Evolutionary conservation across 2,113 vertebrate genomes (phyloP), one percentile per base, ranked within the genome.

Genomic region (Hemiscyllium ocellatum): DNA sequence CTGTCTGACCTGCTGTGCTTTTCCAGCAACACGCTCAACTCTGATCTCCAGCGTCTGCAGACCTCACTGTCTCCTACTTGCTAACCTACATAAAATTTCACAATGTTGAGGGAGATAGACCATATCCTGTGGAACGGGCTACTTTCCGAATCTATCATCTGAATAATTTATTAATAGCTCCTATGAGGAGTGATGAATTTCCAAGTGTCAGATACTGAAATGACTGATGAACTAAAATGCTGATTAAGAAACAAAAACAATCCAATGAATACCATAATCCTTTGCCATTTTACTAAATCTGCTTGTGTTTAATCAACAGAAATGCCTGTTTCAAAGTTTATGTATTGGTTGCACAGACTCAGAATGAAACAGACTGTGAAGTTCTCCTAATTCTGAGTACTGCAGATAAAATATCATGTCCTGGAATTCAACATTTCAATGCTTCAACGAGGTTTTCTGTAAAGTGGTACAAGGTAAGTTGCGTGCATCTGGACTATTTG

Each of bases 391-490:
- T 91, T 29, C 93, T 96, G 33, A 90, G 17, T 20, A 83, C 0
- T 12, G 96, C 96, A 0, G 97, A 96, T 42, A 24, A 33, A 0
- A 97, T 99, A 96, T 17, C 70, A 76, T 99, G 99, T 85, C 98
- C 98, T 1, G 97, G 97, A 26, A 96, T 97, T 95, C 96, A 94
- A 90, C 98, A 98, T 95, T 97, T 97, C 93, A 95, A 50, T 29
- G 96, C 96, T 17, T 1, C 47, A 2, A 96, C 95, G 87, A 97
- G 96, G 68, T 61, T 96, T 96, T 4, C 96, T 6, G 95, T 98
- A 47, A 97, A 96, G 96, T 99, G 99, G 99, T 98, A 98, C 97
- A 97, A 97, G 98, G 99, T 99, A 96, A 97, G 96, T 78, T 13
- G 2, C 42, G 42, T 85, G 50, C 66, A 76, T 33, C 24, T 5